Conservation (phyloP, 2,888 invertebrate species). For the Folsomia candida region DNA sequence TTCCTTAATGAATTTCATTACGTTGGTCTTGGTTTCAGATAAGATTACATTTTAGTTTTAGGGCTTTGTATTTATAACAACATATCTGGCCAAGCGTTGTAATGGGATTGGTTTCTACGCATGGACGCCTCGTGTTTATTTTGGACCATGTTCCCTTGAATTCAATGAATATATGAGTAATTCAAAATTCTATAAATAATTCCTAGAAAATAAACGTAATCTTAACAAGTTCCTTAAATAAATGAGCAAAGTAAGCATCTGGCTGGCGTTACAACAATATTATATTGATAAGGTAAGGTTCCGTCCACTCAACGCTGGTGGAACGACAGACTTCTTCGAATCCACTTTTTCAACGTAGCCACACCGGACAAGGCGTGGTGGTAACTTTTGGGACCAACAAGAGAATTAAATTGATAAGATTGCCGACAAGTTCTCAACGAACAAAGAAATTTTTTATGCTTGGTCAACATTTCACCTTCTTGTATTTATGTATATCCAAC, state of each 20-base stretch:
- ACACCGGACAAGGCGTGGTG: too few species aligned
- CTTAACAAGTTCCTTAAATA: constrained; percentile 29
- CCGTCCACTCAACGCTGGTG: too few species aligned
- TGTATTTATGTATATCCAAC: too few species aligned
- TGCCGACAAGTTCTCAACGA: neutral
- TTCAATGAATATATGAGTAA: neutral
- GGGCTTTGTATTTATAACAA: neutral
- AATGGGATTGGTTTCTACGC: neutral
- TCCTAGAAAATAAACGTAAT: neutral
- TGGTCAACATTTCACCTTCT: too few species aligned
- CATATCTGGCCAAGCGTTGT: neutral
- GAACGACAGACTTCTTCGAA: too few species aligned
- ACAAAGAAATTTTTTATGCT: too few species aligned
- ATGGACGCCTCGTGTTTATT: neutral
- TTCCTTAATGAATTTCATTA: neutral
- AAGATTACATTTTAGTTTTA: neutral
- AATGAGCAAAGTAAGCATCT: constrained; percentile 42
- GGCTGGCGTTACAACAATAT: constrained; percentile 37
- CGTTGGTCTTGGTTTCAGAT: neutral
- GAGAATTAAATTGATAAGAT: neutral
- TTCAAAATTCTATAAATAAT: neutral
- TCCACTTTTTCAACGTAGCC: too few species aligned
- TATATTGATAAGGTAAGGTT: too few species aligned
- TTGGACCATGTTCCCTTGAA: neutral
- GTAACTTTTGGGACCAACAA: neutral